These are phyloP conservation scores for Drosophila borealis DNA, from an alignment of 2,888 invertebrate genomes.

Conservation along the genomic window DNA sequence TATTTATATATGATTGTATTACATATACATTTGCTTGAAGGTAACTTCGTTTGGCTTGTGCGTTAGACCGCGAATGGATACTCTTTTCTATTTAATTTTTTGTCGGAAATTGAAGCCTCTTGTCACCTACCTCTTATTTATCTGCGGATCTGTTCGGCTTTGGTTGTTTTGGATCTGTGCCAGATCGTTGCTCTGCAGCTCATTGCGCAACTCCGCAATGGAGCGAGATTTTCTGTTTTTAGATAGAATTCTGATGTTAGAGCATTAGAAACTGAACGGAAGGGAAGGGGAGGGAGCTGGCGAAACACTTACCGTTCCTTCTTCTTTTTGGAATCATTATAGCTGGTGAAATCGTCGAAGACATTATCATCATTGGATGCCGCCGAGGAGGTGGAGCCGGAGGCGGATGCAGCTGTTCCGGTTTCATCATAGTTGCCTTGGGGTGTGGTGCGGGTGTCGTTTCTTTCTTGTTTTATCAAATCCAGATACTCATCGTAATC, in stretches of 20 bases:
- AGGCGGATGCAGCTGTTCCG: conserved; percentile 10
- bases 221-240: conserved; percentile 82
- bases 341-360: conserved; percentile 79
- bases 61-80: no score
- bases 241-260: not conserved
- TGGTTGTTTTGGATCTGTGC: conserved; percentile 27
- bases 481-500: conserved; percentile 62
- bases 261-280: not conserved
- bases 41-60: no score
- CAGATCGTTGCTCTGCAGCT: conserved; percentile 83
- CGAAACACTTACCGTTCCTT: conserved; percentile 61
- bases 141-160: conserved; percentile 33
- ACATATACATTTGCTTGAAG: no score
- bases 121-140: conserved; percentile 35
- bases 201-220: conserved; percentile 77
- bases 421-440: conserved; percentile 8
- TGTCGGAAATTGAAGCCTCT: not conserved
- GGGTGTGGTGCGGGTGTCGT: not conserved
- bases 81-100: no score
- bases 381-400: conserved; percentile 27
- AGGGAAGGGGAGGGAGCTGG: no score
- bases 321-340: conserved; percentile 69
- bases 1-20: no score
- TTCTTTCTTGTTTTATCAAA: conserved; percentile 43
- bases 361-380: conserved; percentile 74